Conservation (phyloP, 2,113 vertebrate genomes). For the Phalacrocorax pelagicus region DNA sequence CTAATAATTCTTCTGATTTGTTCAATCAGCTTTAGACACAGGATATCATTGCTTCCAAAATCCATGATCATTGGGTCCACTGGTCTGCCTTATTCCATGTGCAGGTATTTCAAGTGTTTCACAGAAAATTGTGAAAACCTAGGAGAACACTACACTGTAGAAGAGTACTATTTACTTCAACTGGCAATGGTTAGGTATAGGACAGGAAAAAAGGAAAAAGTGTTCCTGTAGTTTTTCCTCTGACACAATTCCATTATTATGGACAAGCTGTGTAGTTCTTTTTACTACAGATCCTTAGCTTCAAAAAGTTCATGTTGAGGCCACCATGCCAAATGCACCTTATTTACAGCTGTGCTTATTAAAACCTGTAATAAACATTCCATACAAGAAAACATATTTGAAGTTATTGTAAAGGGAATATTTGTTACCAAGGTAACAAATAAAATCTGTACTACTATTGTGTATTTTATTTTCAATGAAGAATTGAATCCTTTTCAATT, state of each 20-base stretch:
- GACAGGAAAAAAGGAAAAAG: not conserved
- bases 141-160: not conserved
- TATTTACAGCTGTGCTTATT: slow-evolving; percentile 47
- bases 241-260: slow-evolving; percentile 3
- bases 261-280: not conserved
- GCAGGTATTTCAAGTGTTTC: not conserved
- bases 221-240: not conserved
- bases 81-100: not conserved
- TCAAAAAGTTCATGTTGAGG: slow-evolving; percentile 39
- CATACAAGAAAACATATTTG: slow-evolving; percentile 20
- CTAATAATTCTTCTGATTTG: not conserved
- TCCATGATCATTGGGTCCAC: not conserved
- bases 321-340: not conserved
- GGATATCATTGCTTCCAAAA: not conserved
- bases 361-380: slow-evolving; percentile 56
- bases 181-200: not conserved
- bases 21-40: not conserved
- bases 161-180: not conserved
- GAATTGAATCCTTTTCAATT: slow-evolving; percentile 65
- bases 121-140: not conserved
- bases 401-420: slow-evolving; percentile 52
- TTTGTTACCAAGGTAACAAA: slow-evolving; percentile 65
- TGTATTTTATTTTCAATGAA: slow-evolving; percentile 63
- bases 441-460: slow-evolving; percentile 40
- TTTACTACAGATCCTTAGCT: not conserved